Percentiles rank a stretch among this genome's conserved stretches.
phyloP scores from a whole-genome alignment of 2,113 vertebrate species.

The Acanthisitta chloris region DNA sequence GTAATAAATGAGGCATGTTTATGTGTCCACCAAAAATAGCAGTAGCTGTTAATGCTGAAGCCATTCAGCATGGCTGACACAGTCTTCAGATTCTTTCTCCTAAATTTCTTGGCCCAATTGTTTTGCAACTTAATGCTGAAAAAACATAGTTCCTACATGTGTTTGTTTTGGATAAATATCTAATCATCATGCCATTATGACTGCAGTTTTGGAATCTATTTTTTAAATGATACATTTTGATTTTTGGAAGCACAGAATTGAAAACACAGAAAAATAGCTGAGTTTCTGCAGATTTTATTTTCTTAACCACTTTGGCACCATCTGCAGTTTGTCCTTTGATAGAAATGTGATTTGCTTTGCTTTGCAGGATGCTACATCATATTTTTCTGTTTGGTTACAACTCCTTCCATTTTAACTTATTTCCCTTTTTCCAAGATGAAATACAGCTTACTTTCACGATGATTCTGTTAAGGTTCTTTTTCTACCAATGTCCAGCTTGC shows the following conservation, averaged over 20 bases:
- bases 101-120: conserved; percentile 66
- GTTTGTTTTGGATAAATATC: conserved; percentile 70
- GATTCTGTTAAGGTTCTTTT: neutral
- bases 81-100: conserved; percentile 62
- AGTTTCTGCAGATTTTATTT: conserved; percentile 48
- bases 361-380: neutral
- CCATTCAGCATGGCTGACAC: conserved; percentile 41
- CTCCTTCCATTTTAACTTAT: neutral
- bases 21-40: conserved; percentile 60
- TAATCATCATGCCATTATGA: conserved; percentile 10
- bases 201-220: neutral
- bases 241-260: conserved; percentile 52
- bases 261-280: conserved; percentile 19
- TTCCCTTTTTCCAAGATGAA: neutral
- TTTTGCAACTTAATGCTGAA: conserved; percentile 55
- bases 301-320: conserved; percentile 44
- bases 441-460: neutral
- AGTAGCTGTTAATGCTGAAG: conserved; percentile 54
- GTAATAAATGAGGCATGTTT: conserved; percentile 48
- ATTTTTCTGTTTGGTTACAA: neutral
- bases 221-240: conserved; percentile 61
- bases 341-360: conserved; percentile 1
- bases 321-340: neutral
- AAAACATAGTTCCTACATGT: conserved; percentile 64
- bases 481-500: neutral